phyloP scores from a whole-genome alignment of 2,113 vertebrate genomes.

The Coturnix japonica region DNA sequence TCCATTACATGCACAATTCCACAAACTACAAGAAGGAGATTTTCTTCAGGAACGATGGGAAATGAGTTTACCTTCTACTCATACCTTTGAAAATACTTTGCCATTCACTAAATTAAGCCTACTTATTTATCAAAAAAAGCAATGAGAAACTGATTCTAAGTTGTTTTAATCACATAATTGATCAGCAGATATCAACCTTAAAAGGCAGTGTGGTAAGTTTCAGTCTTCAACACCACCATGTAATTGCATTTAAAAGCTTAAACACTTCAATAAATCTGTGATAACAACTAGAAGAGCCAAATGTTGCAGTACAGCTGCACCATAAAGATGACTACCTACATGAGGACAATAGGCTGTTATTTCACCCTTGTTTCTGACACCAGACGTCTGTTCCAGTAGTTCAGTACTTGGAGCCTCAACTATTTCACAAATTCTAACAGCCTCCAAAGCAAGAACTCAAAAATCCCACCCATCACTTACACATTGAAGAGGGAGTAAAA shows the following conservation, averaged over 20 bases:
- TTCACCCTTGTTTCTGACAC: not conserved
- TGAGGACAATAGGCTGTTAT: not conserved
- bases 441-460: not conserved
- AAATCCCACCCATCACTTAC: not conserved
- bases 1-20: not conserved
- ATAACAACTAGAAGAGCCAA: not conserved
- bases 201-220: not conserved
- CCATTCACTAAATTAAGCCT: not conserved
- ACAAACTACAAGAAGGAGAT: not conserved
- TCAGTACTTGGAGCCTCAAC: not conserved
- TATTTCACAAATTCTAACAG: not conserved
- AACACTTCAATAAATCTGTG: not conserved
- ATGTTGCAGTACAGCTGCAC: rapidly evolving
- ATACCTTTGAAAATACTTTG: not conserved
- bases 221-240: not conserved
- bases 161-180: not conserved
- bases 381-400: not conserved
- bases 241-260: not conserved
- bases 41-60: not conserved
- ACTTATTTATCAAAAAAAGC: not conserved
- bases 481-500: not conserved
- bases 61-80: not conserved
- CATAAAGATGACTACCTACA: not conserved
- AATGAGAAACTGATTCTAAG: not conserved
- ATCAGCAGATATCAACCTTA: not conserved